Evolutionary conservation across 2,113 vertebrate genomes (phyloP).

Genomic region (Tauraco erythrolophus): DNA sequence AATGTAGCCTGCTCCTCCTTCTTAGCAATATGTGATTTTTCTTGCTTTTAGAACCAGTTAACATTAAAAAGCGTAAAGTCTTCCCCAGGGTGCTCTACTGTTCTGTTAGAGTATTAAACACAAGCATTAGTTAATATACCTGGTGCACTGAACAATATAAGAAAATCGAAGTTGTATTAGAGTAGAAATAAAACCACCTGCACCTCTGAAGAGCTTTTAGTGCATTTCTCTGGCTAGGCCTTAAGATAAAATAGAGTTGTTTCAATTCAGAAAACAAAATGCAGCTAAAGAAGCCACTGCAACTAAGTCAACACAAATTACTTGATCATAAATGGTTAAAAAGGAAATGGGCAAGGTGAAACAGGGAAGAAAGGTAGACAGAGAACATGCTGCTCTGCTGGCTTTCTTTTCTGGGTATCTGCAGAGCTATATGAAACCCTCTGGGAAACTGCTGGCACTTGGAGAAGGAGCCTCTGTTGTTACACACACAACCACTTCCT

Average conservation of each 20-base stretch:
- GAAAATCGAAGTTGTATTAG: conserved; percentile 46
- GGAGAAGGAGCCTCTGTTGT: not conserved
- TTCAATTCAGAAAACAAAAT: not conserved
- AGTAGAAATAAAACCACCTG: conserved; percentile 35
- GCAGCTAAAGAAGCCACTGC: not conserved
- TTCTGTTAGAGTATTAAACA: conserved; percentile 9
- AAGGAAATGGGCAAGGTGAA: not conserved
- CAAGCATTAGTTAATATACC: conserved; percentile 5
- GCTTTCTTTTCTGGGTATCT: not conserved
- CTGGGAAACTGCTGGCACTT: not conserved
- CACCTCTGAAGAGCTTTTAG: not conserved
- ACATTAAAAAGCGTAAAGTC: not conserved
- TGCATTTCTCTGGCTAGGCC: not conserved
- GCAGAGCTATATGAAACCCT: not conserved
- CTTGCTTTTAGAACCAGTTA: not conserved
- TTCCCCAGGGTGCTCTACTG: conserved; percentile 30
- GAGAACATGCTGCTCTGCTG: not conserved
- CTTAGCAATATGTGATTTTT: not conserved
- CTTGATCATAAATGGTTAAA: not conserved
- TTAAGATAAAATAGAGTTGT: not conserved
- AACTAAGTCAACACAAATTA: not conserved
- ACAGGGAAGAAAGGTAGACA: not conserved
- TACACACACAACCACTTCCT: not conserved
- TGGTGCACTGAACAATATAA: not conserved
- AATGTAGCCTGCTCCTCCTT: not conserved